Percentiles rank a stretch among this genome's conserved stretches.
Conservation (phyloP, 2,113 vertebrate genomes). For the Cervus canadensis region DNA sequence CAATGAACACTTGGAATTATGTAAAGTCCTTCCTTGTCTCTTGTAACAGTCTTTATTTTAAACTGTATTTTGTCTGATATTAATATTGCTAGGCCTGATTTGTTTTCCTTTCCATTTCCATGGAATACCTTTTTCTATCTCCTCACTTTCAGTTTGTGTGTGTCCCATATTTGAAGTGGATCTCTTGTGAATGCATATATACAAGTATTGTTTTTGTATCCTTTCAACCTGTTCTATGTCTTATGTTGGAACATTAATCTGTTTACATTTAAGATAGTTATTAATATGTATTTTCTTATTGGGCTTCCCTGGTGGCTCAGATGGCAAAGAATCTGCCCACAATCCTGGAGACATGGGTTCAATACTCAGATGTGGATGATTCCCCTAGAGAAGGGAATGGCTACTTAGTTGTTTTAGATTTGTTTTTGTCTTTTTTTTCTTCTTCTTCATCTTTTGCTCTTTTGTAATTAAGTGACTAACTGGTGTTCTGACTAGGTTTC, state of each 20-base stretch:
- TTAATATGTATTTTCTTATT: not conserved
- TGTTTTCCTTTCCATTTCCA: not conserved
- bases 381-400: too few relatives aligned
- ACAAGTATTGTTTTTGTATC: not conserved
- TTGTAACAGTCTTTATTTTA: not conserved
- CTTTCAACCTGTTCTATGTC: not conserved
- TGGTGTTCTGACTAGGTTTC: not conserved
- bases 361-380: too few relatives aligned
- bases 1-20: not conserved
- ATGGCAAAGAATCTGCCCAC: not conserved
- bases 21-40: not conserved
- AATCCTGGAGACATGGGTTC: too few relatives aligned
- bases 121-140: not conserved
- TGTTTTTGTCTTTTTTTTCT: not conserved
- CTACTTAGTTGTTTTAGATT: too few relatives aligned
- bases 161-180: not conserved
- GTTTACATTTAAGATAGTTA: not conserved
- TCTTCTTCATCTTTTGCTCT: not conserved
- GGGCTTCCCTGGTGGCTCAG: not conserved
- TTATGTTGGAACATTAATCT: not conserved
- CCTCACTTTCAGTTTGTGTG: not conserved
- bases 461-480: not conserved
- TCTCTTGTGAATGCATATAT: not conserved
- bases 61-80: not conserved
- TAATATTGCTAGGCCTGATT: not conserved